phyloP scores from a whole-genome alignment of 2,888 invertebrate species.

The Dexiosoma caninum region DNA sequence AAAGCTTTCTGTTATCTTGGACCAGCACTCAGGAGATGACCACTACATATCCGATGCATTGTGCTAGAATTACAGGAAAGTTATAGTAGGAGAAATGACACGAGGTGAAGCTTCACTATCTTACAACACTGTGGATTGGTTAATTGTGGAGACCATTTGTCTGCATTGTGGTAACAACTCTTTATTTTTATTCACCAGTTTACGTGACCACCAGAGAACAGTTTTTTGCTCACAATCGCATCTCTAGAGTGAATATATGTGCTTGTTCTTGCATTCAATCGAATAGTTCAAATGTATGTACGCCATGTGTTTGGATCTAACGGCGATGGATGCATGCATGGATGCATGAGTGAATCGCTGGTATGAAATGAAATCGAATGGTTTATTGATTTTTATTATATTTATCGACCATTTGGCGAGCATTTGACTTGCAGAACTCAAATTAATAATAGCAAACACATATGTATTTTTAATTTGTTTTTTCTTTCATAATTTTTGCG shows the following conservation, averaged over 20 bases:
- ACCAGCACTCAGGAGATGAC: no score
- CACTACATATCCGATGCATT: no score
- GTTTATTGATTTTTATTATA: constrained; percentile 35
- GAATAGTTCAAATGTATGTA: neutral
- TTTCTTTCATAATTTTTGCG: constrained; percentile 18
- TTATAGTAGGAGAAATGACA: no score
- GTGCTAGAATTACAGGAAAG: no score
- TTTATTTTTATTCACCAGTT: neutral
- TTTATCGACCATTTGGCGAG: constrained; percentile 31
- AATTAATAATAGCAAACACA: constrained; percentile 29
- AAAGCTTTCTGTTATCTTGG: no score
- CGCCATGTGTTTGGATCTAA: constrained; percentile 24
- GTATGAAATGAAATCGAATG: constrained; percentile 44
- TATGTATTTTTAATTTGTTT: neutral
- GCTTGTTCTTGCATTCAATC: neutral
- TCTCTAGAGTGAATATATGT: neutral
- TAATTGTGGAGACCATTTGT: no score
- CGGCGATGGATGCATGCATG: constrained; percentile 34
- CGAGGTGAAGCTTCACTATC: no score
- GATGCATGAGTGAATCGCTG: constrained; percentile 45
- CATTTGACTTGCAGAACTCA: constrained; percentile 19
- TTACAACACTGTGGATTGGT: no score
- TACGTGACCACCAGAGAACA: neutral
- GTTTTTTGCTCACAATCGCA: neutral
- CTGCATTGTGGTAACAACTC: no score